Percentiles rank a stretch among this genome's conserved stretches.
These are phyloP conservation scores for Drosophila eugracilis DNA, from an alignment of 1,140 invertebrate species.

Conservation along the genomic window DNA sequence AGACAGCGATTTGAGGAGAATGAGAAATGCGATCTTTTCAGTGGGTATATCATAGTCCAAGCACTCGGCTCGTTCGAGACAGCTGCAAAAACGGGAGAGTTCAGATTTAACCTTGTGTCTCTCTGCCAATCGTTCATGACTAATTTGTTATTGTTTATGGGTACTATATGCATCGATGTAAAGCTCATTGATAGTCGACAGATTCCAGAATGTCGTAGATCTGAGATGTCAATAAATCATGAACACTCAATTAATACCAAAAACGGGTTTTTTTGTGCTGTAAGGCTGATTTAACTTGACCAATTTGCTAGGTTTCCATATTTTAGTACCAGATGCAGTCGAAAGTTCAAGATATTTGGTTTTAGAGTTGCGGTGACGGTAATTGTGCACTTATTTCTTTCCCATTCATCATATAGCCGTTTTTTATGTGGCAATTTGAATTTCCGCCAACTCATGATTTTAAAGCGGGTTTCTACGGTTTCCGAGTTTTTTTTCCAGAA, in stretches of 20 bases:
- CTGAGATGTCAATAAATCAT: slow-evolving; percentile 19
- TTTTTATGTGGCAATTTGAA: slow-evolving; percentile 17
- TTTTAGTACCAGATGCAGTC: not conserved
- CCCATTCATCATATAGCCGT: slow-evolving; percentile 3
- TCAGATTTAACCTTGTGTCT: slow-evolving; percentile 35
- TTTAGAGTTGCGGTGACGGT: slow-evolving; percentile 8
- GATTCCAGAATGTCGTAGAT: slow-evolving; percentile 27
- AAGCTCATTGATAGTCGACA: slow-evolving; percentile 25
- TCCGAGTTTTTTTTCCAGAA: slow-evolving; percentile 1
- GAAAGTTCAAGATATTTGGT: slow-evolving; percentile 6
- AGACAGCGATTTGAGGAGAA: not conserved
- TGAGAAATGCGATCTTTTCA: slow-evolving; percentile 6
- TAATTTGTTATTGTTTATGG: slow-evolving; percentile 32
- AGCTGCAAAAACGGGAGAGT: slow-evolving; percentile 35
- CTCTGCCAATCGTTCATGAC: slow-evolving; percentile 16
- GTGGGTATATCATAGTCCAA: not conserved
- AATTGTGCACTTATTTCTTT: slow-evolving; percentile 6
- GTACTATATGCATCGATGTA: slow-evolving; percentile 30
- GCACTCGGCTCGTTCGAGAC: slow-evolving; percentile 1
- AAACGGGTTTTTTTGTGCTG: slow-evolving; percentile 25
- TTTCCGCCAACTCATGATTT: slow-evolving; percentile 15
- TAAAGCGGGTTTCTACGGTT: slow-evolving; percentile 10
- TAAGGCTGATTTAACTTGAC: not conserved
- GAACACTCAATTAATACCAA: slow-evolving; percentile 13
- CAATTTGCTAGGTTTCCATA: not conserved